Conservation (phyloP, 2,797 vertebrate genomes). For the Karalla daura region DNA sequence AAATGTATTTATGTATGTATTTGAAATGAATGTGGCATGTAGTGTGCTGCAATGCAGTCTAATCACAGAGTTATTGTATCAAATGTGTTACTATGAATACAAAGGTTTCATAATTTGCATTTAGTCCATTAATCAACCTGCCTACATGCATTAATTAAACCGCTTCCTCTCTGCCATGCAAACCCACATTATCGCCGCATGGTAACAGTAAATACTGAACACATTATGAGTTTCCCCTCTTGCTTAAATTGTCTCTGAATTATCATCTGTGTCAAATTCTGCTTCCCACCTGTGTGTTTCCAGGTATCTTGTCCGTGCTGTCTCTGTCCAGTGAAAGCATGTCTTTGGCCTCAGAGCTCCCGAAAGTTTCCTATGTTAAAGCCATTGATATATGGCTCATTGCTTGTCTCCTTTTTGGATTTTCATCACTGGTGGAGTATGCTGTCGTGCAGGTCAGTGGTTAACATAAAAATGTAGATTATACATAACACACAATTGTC, state of each 20-base stretch:
- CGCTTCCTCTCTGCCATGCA: not conserved
- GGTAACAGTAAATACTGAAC: not conserved
- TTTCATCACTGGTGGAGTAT: conserved; percentile 95
- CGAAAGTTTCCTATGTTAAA: conserved; percentile 97
- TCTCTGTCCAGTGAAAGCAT: conserved; percentile 97
- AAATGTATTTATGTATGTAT: too few species aligned
- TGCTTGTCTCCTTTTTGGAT: conserved; percentile 94
- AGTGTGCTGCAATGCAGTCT: too few species aligned
- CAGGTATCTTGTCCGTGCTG: conserved; percentile 97
- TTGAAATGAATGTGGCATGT: too few species aligned
- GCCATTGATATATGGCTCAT: conserved; percentile 98
- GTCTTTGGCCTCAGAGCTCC: conserved; percentile 92
- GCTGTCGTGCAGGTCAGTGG: conserved; percentile 90
- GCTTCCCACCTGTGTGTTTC: conserved; percentile 35
- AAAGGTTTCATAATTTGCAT: too few species aligned
- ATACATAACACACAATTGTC: not conserved
- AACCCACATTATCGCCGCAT: not conserved
- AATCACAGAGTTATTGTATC: too few species aligned
- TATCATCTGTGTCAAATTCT: too few species aligned
- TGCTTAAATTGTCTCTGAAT: too few species aligned
- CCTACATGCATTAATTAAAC: not conserved
- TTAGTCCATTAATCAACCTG: too few species aligned
- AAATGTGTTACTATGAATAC: too few species aligned
- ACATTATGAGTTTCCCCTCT: not conserved
- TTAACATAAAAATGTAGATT: conserved; percentile 3